Percentiles rank a stretch among this genome's conserved stretches.
Conservation (phyloP, 2,113 vertebrate genomes). For the Talpa occidentalis region DNA sequence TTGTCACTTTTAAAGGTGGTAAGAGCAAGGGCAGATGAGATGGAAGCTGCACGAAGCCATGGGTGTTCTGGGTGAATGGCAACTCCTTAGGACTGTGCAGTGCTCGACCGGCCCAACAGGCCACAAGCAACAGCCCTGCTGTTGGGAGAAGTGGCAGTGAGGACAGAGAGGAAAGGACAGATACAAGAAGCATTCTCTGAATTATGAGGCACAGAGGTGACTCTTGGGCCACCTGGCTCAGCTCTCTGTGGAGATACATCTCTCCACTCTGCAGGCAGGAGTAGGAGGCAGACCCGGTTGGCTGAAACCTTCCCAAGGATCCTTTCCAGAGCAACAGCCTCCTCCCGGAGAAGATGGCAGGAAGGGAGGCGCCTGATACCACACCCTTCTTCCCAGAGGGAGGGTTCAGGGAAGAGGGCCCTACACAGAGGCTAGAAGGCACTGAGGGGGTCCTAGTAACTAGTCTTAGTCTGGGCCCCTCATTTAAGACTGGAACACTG, state of each 20-base stretch:
- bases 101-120: background rate
- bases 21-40: background rate
- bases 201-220: too few relatives aligned
- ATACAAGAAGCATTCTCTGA: background rate
- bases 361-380: background rate
- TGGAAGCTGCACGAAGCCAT: too few relatives aligned
- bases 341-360: background rate
- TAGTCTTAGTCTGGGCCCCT: background rate
- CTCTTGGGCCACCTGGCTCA: background rate
- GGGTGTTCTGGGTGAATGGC: background rate
- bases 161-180: background rate
- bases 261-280: background rate
- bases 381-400: background rate
- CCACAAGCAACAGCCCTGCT: background rate
- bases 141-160: background rate
- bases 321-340: background rate
- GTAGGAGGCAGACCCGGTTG: too few relatives aligned
- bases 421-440: background rate
- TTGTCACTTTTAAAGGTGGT: background rate
- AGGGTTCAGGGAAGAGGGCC: background rate
- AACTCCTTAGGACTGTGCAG: background rate
- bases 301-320: background rate
- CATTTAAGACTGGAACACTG: background rate
- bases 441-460: background rate
- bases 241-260: background rate